These are phyloP conservation scores for Pimpla rufipes DNA, from an alignment of 2,888 invertebrate species.

Conservation along the genomic window DNA sequence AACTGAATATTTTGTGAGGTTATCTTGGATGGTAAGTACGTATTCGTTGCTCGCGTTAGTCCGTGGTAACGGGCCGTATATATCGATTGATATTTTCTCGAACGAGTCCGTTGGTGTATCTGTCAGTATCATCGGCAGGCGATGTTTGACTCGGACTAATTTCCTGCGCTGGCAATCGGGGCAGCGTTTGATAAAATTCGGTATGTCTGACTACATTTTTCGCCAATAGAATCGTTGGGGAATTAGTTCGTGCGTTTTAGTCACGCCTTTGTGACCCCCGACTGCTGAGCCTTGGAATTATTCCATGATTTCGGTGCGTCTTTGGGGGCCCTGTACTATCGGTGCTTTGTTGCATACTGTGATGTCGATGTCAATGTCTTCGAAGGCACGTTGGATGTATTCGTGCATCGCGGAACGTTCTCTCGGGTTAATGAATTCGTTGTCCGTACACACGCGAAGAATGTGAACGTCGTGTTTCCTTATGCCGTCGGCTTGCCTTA, in stretches of 20 bases:
- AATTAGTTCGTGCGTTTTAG: slow-evolving; percentile 7
- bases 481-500: too few relatives aligned
- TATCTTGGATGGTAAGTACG: not conserved
- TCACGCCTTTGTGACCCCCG: slow-evolving; percentile 3
- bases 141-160: slow-evolving; percentile 8
- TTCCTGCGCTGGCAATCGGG: slow-evolving; percentile 14
- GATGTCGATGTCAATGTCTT: slow-evolving; percentile 4
- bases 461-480: not conserved
- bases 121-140: slow-evolving; percentile 10
- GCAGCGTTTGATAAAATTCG: not conserved
- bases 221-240: slow-evolving; percentile 2
- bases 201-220: slow-evolving; percentile 1
- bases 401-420: not conserved
- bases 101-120: slow-evolving; percentile 9
- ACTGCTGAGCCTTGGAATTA: slow-evolving; percentile 1
- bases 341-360: not conserved
- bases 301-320: not conserved
- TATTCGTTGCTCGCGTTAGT: slow-evolving; percentile 9
- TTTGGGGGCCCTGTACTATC: not conserved
- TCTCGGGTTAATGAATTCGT: too few relatives aligned
- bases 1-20: slow-evolving; percentile 25
- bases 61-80: slow-evolving; percentile 10
- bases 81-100: slow-evolving; percentile 20
- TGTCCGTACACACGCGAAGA: too few relatives aligned
- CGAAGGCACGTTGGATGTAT: not conserved